Conservation (phyloP, 2,113 vertebrate species). For the Emydura subglobosa region DNA sequence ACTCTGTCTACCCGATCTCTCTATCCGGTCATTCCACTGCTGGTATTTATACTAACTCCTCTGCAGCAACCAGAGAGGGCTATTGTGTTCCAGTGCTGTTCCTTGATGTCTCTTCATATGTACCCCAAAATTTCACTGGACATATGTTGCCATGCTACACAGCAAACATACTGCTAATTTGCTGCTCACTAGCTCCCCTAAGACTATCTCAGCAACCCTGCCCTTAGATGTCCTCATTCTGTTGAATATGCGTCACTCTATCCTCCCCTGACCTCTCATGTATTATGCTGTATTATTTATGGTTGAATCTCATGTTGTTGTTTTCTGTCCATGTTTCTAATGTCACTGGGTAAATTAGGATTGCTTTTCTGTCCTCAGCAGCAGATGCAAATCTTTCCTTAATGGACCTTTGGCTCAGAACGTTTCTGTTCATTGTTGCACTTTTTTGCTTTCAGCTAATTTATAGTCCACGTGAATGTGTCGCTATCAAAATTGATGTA, state of each 20-base stretch:
- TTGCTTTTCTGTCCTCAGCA: not conserved
- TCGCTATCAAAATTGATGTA: constrained; percentile 25
- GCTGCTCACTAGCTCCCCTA: not conserved
- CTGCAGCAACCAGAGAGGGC: not conserved
- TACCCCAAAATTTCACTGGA: not conserved
- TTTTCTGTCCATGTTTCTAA: not conserved
- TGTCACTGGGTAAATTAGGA: not conserved
- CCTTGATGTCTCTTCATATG: fast-evolving
- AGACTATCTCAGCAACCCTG: not conserved
- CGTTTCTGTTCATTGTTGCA: constrained; percentile 55
- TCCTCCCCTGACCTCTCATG: not conserved
- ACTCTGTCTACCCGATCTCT: not conserved
- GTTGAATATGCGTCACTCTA: fast-evolving
- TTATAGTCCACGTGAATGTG: constrained; percentile 36
- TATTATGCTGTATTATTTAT: not conserved
- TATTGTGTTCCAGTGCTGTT: not conserved
- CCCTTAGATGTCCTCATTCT: not conserved
- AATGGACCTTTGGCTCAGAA: not conserved
- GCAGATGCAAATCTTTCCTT: constrained; percentile 12
- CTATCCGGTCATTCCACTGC: not conserved
- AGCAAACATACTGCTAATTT: fast-evolving
- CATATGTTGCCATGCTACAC: fast-evolving
- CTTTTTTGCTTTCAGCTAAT: constrained; percentile 49
- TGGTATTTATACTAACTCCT: not conserved
- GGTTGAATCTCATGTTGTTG: not conserved